These are phyloP conservation scores for Cottoperca gobio DNA, from an alignment of 2,797 vertebrate species.

Conservation along the genomic window DNA sequence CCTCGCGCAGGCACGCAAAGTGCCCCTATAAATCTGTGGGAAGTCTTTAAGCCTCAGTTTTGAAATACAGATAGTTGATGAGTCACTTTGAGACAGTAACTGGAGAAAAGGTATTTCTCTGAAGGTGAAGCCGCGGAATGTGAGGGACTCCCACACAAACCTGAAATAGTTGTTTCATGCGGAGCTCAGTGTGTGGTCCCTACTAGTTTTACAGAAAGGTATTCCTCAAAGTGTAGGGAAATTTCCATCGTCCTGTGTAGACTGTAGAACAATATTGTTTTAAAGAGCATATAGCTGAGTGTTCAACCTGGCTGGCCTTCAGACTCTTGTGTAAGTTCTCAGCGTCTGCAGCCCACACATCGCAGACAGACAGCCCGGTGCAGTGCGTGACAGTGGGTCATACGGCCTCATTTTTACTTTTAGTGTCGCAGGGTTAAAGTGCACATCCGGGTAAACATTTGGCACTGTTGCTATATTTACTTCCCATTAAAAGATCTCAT, in stretches of 20 bases:
- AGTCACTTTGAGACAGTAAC: constrained; percentile 65
- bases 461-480: constrained; percentile 63
- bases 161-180: constrained; percentile 59
- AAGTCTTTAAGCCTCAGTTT: constrained; percentile 53
- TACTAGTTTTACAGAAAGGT: constrained; percentile 47
- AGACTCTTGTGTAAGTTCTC: constrained; percentile 51
- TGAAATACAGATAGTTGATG: constrained; percentile 67
- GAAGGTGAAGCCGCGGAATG: constrained; percentile 37
- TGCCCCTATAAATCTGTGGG: constrained; percentile 51
- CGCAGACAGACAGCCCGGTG: constrained; percentile 4
- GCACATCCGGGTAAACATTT: constrained; percentile 47
- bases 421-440: constrained; percentile 64
- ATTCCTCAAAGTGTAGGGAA: constrained; percentile 65
- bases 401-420: constrained; percentile 22
- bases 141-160: constrained; percentile 58
- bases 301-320: constrained; percentile 67
- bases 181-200: constrained; percentile 73
- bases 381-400: constrained; percentile 44
- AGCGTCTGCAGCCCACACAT: constrained; percentile 54
- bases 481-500: constrained; percentile 43
- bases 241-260: constrained; percentile 71
- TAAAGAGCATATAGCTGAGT: constrained; percentile 74
- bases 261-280: constrained; percentile 80
- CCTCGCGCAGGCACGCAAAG: constrained; percentile 50
- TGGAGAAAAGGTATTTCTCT: constrained; percentile 61